Base-by-base conservation (phyloP, 2,113 vertebrate genomes). In the Balaenoptera acutorostrata region DNA sequence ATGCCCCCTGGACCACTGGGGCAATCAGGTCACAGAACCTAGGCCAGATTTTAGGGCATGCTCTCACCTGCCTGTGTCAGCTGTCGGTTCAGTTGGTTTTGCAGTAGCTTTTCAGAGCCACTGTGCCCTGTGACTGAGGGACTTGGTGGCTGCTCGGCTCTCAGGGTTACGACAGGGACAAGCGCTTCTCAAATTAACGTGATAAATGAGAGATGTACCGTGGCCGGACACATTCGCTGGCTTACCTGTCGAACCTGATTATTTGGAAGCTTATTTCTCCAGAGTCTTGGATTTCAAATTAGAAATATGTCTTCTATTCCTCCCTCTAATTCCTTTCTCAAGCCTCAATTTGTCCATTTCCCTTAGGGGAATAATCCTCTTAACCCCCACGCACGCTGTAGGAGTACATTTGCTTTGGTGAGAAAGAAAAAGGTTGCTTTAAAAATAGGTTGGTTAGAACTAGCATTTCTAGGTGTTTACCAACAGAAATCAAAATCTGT, bases 251-350 rank as follows among this genome's bases (percentile, higher is more conserved):
- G 57, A 69, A 25, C 88, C 77, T 44, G 77, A 41, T 96, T 13
- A 46, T 31, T 29, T 61, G 29, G 71, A 68, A 78, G 81, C 57
- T 78, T 13, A 52, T 61, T 75, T 87, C 84, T 87, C 29, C 63
- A 68, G 78, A 90, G 82, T 86, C 84, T 86, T 90, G 52, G 39
- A n/a, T 84, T 94, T 94, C 95, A 63, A 1, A 10, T 81, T 81
- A 90, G 93, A 93, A 90, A 66, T 41, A 5, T 1, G 20, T 59
- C 81, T 84, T 52, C 7, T 11, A 5, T 41, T 90, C 63, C 82
- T 55, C 49, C 68, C 78, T 83, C 64, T 52, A 12, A 39, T 84
- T 91, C 59, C 81, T 41, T 81, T 84, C 59, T 33, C 27, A 92
- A 88, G 71, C 83, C 17, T 49, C 81, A 27, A 1, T 55, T 49